Percentiles rank a stretch among this genome's conserved stretches.
phyloP scores from a whole-genome alignment of 2,113 vertebrate genomes.

The Acrocephalus kingi region DNA sequence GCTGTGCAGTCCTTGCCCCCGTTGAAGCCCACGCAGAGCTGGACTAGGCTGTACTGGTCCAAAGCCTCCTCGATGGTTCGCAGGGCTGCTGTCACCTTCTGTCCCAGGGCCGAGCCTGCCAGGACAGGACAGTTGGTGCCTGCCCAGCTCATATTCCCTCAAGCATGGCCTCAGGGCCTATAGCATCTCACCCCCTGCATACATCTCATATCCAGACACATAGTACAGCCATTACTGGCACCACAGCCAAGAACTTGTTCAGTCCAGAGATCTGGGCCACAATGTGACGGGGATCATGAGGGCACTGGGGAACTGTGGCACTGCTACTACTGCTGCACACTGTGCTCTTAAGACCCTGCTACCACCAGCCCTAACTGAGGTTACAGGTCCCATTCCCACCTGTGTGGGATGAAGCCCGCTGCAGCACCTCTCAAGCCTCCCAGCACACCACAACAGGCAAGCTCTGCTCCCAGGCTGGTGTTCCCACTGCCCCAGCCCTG shows the following conservation, averaged over 20 bases:
- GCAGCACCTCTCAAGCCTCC: not conserved
- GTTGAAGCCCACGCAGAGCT: constrained; percentile 93
- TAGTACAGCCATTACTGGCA: rapidly evolving
- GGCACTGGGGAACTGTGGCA: rapidly evolving
- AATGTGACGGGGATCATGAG: not conserved
- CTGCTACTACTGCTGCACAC: not conserved
- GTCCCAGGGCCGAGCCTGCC: constrained; percentile 82
- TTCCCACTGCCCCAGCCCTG: not conserved
- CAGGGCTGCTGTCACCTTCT: constrained; percentile 85
- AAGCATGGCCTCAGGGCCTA: not conserved
- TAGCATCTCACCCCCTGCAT: rapidly evolving
- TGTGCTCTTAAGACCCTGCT: not conserved
- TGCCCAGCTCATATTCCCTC: rapidly evolving
- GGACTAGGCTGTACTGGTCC: constrained; percentile 77
- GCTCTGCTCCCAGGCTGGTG: not conserved
- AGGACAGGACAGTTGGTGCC: not conserved
- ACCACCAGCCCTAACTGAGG: rapidly evolving
- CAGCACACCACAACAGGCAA: not conserved
- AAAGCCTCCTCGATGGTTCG: constrained; percentile 84
- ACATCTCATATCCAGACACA: not conserved
- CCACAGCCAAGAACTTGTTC: not conserved
- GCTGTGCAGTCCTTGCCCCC: constrained; percentile 97
- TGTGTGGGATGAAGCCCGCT: rapidly evolving
- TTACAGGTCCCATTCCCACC: not conserved
- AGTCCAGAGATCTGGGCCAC: rapidly evolving